A percentile compares a stretch with the other conserved stretches of the same genome.
phyloP scores from a whole-genome alignment of 1,140 invertebrate species.

The Caenorhabditis latens region DNA sequence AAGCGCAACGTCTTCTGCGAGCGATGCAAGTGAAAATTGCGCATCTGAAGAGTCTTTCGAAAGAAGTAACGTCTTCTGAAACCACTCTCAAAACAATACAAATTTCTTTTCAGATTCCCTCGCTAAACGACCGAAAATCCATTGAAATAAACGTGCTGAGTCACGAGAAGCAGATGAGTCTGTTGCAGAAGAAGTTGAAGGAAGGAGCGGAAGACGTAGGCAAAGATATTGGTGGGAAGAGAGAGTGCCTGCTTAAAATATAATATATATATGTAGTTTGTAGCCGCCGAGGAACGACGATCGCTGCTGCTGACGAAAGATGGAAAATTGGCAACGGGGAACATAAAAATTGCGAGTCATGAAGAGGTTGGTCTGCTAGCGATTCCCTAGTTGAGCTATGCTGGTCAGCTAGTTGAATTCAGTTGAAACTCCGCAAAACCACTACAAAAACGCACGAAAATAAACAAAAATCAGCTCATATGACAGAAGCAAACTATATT shows the following conservation, averaged over 20 bases:
- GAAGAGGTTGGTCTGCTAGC: conserved; percentile 69
- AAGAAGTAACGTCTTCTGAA: neutral
- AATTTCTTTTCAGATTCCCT: neutral
- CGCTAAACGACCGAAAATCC: conserved; percentile 19
- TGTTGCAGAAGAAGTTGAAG: neutral
- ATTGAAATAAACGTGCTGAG: conserved; percentile 13
- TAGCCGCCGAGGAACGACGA: conserved; percentile 2
- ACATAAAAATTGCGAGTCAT: conserved; percentile 28
- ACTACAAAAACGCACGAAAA: neutral
- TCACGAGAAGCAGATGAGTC: conserved; percentile 4
- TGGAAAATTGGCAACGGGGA: conserved; percentile 24
- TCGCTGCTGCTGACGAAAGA: conserved; percentile 9
- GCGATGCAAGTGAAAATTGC: conserved; percentile 42
- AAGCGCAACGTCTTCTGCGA: conserved; percentile 39
- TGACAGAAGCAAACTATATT: no score
- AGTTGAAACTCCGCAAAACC: no score
- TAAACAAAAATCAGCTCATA: neutral
- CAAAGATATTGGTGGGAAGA: neutral
- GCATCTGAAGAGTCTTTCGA: neutral
- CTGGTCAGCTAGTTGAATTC: conserved; percentile 62
- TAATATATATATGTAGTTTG: neutral
- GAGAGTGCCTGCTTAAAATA: neutral
- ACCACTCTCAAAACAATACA: neutral
- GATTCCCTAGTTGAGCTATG: no score
- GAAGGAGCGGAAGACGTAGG: conserved; percentile 15